phyloP scores from a whole-genome alignment of 1,140 invertebrate genomes.

The Drosophila seguyi region DNA sequence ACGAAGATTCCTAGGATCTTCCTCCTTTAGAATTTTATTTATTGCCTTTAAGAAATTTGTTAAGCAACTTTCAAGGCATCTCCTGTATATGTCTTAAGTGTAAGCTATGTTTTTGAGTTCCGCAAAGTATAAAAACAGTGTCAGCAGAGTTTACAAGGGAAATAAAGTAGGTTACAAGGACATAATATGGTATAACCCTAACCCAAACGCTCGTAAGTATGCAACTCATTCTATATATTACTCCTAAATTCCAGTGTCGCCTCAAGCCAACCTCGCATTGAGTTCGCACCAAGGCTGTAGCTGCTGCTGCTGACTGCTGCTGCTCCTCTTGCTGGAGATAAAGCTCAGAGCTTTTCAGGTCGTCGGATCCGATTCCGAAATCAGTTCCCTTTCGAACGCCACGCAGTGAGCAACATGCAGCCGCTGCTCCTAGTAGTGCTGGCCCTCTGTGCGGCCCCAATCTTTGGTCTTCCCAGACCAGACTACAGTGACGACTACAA shows the following conservation, averaged over 20 bases:
- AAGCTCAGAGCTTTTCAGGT: slow-evolving; percentile 57
- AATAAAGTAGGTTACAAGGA: too few species aligned
- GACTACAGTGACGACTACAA: slow-evolving; percentile 28
- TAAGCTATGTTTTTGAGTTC: too few species aligned
- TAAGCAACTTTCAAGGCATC: too few species aligned
- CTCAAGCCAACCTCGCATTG: slow-evolving; percentile 19
- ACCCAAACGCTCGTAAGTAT: background rate
- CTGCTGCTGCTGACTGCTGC: background rate
- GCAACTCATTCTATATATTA: background rate
- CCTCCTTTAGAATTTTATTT: background rate
- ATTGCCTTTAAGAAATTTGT: too few species aligned
- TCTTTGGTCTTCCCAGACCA: slow-evolving; percentile 7
- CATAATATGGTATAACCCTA: background rate
- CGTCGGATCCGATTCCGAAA: slow-evolving; percentile 40
- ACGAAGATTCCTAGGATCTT: background rate
- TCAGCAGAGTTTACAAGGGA: too few species aligned
- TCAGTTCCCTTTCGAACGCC: slow-evolving; percentile 64
- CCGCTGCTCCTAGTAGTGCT: slow-evolving; percentile 45
- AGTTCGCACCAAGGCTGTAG: slow-evolving; percentile 32
- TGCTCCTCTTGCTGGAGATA: slow-evolving; percentile 9
- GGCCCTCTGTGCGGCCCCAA: slow-evolving; percentile 34
- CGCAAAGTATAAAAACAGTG: too few species aligned
- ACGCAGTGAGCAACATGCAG: slow-evolving; percentile 63
- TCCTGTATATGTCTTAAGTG: too few species aligned
- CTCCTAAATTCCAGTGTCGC: background rate